Conservation (phyloP, 2,797 vertebrate species). For the Mormyrops boulengeri region DNA sequence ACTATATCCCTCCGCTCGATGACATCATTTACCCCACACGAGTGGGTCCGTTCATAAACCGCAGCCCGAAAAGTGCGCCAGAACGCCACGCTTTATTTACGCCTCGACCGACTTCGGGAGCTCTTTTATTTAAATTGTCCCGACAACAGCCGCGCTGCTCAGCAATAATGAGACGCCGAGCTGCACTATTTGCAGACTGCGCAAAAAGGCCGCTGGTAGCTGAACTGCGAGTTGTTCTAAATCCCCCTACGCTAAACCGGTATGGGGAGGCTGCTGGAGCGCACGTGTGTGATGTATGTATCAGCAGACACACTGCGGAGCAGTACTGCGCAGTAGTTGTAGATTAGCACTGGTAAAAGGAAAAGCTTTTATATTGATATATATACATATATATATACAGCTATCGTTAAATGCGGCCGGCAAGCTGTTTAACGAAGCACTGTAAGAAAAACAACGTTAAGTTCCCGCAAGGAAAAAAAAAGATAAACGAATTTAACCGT, state of each 20-base stretch:
- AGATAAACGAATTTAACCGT: not conserved
- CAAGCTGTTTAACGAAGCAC: not conserved
- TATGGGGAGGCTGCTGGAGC: not conserved
- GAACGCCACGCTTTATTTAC: slow-evolving; percentile 13
- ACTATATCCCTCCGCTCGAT: slow-evolving; percentile 38
- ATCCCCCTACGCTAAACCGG: not conserved
- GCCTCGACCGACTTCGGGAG: slow-evolving; percentile 1
- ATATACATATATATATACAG: not conserved
- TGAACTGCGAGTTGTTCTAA: not conserved
- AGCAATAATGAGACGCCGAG: not conserved
- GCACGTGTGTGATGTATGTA: not conserved
- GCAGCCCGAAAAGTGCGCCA: slow-evolving; percentile 19
- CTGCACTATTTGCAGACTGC: slow-evolving; percentile 29
- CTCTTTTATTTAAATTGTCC: slow-evolving; percentile 11
- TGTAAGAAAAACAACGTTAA: not conserved
- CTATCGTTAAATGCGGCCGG: not conserved
- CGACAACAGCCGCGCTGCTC: not conserved
- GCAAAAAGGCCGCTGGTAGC: slow-evolving; percentile 15
- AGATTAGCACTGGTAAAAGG: not conserved
- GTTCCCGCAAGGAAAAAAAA: not conserved
- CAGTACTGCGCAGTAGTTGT: not conserved
- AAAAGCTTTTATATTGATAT: not conserved
- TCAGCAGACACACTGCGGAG: not conserved
- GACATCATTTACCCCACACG: slow-evolving; percentile 25
- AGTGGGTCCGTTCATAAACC: slow-evolving; percentile 8